Conservation (phyloP, 2,797 vertebrate species). For the Nyctalus aviator region DNA sequence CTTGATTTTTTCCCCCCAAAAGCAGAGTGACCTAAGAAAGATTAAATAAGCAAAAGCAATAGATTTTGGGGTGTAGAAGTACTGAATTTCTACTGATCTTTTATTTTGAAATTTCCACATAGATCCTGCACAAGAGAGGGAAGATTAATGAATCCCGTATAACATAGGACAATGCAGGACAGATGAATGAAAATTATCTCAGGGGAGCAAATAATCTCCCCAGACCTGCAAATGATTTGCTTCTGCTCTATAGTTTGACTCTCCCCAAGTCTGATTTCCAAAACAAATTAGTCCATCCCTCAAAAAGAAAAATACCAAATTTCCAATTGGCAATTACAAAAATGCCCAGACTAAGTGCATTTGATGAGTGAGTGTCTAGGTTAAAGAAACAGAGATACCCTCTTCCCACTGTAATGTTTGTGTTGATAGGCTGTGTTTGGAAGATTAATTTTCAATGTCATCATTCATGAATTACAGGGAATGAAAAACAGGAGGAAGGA, state of each 20-base stretch:
- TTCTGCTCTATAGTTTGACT: slow-evolving; percentile 57
- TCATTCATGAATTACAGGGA: slow-evolving; percentile 73
- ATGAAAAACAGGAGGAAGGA: slow-evolving; percentile 66
- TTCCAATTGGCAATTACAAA: slow-evolving; percentile 51
- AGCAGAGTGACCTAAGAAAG: not conserved
- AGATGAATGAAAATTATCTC: slow-evolving; percentile 20
- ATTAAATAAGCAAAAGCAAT: not conserved
- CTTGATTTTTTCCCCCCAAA: slow-evolving; percentile 20
- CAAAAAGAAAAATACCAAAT: slow-evolving; percentile 24
- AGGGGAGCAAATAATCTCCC: slow-evolving; percentile 18
- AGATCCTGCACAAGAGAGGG: not conserved
- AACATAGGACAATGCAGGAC: not conserved
- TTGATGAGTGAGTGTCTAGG: slow-evolving; percentile 57
- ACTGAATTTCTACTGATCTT: not conserved
- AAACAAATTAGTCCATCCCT: slow-evolving; percentile 71
- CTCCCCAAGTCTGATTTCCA: slow-evolving; percentile 72
- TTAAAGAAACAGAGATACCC: slow-evolving; percentile 78
- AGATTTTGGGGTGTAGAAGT: slow-evolving; percentile 30
- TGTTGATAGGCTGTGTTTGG: slow-evolving; percentile 69
- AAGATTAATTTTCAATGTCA: slow-evolving; percentile 75
- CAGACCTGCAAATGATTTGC: slow-evolving; percentile 29
- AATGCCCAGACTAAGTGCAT: not conserved
- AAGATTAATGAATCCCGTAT: not conserved
- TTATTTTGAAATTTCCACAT: slow-evolving; percentile 22
- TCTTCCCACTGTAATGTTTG: slow-evolving; percentile 60